A percentile compares a stretch with the other conserved stretches of the same genome.
Evolutionary conservation across 2,888 invertebrate species (phyloP).

Genomic region (Latheticus oryzae): DNA sequence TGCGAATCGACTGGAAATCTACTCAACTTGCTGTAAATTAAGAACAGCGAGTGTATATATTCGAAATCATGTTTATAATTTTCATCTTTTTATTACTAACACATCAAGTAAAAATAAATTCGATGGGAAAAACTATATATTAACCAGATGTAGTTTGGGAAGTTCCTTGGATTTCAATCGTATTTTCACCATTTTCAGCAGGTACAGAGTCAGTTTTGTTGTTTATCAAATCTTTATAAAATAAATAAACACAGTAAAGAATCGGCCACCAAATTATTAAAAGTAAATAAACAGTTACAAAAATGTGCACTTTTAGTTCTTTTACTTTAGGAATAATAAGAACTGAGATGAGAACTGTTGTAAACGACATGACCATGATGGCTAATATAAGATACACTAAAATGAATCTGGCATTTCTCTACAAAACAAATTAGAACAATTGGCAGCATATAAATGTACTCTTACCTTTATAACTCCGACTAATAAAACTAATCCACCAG

Average conservation of each 20-base stretch:
- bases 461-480: conserved; percentile 14
- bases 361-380: conserved; percentile 15
- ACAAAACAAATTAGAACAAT: not conserved
- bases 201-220: too few species aligned
- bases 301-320: conserved; percentile 14
- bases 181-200: too few species aligned
- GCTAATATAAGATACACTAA: conserved; percentile 16
- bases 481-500: conserved; percentile 14
- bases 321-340: conserved; percentile 19
- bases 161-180: too few species aligned
- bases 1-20: too few species aligned
- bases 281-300: conserved; percentile 7
- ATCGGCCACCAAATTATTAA: conserved; percentile 19
- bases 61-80: too few species aligned
- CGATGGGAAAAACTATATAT: too few species aligned
- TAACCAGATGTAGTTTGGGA: too few species aligned
- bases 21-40: too few species aligned
- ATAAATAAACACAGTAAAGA: conserved; percentile 14
- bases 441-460: not conserved
- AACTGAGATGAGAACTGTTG: conserved; percentile 12
- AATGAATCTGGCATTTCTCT: conserved; percentile 16
- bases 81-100: too few species aligned
- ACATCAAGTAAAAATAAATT: too few species aligned
- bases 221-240: conserved; percentile 10
- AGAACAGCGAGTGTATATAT: too few species aligned